Conservation (phyloP, 2,888 invertebrate genomes). For the Suillia variegata region DNA sequence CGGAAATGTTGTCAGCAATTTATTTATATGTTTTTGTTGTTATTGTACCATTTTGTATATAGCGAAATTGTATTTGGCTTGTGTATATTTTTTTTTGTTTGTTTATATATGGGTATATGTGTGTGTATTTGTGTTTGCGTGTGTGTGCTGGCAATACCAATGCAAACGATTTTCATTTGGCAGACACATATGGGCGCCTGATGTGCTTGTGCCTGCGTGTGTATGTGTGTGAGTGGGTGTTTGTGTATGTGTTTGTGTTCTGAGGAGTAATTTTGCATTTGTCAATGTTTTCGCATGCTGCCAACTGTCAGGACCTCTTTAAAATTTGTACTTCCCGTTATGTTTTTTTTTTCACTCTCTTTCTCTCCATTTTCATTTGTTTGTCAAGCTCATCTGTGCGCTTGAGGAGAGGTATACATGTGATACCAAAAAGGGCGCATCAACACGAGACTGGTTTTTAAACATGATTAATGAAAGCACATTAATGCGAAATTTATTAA, state of each 20-base stretch:
- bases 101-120: too few relatives aligned
- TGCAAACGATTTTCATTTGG: neutral
- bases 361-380: slow-evolving; percentile 34
- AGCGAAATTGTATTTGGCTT: too few relatives aligned
- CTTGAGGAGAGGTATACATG: slow-evolving; percentile 7
- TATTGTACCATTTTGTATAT: neutral
- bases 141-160: too few relatives aligned
- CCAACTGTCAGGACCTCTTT: slow-evolving; percentile 6
- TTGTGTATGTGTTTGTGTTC: neutral
- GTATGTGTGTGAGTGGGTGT: neutral
- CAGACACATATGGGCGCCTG: too few relatives aligned
- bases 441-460: neutral
- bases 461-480: too few relatives aligned
- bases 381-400: slow-evolving; percentile 49
- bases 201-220: neutral
- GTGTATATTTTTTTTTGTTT: neutral
- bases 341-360: neutral
- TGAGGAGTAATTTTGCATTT: neutral
- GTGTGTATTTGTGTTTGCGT: too few relatives aligned
- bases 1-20: neutral
- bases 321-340: neutral
- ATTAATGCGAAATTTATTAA: too few relatives aligned
- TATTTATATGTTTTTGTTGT: too few relatives aligned
- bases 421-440: neutral
- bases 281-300: neutral